Percentiles rank a stretch among this genome's conserved stretches.
These are phyloP conservation scores for Phymastichus coffea DNA, from an alignment of 1,140 invertebrate genomes.

Conservation along the genomic window DNA sequence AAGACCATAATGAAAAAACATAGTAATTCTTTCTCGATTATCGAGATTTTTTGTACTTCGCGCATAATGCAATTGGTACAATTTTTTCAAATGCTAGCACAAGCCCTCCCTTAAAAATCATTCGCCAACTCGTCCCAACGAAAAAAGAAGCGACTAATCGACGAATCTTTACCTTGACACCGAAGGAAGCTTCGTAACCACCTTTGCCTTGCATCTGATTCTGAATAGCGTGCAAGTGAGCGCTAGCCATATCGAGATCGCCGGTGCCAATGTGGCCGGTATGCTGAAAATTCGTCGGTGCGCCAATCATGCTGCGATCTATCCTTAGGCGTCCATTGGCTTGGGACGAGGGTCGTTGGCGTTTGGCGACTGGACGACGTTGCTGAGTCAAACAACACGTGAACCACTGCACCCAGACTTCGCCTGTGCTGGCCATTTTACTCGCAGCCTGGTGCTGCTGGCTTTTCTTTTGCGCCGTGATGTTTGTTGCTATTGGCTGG, in stretches of 20 bases:
- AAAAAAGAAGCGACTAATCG: no score
- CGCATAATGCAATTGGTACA: no score
- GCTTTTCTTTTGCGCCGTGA: slow-evolving; percentile 17
- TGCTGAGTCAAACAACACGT: slow-evolving; percentile 77
- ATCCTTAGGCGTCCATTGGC: slow-evolving; percentile 65
- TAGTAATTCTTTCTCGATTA: no score
- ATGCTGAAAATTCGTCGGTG: slow-evolving; percentile 88
- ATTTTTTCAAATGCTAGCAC: no score
- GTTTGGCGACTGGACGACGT: slow-evolving; percentile 63
- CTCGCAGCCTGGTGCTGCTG: background rate
- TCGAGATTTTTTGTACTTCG: no score
- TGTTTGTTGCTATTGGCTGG: no score
- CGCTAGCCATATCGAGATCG: slow-evolving; percentile 74
- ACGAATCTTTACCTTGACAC: slow-evolving; percentile 63
- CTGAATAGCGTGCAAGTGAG: slow-evolving; percentile 74
- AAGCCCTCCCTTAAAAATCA: no score
- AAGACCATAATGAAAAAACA: no score
- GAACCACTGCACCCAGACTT: slow-evolving; percentile 84
- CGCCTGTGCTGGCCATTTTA: slow-evolving; percentile 69
- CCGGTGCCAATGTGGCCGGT: slow-evolving; percentile 90
- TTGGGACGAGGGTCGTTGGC: slow-evolving; percentile 55
- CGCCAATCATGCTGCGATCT: slow-evolving; percentile 90
- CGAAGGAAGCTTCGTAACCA: slow-evolving; percentile 73
- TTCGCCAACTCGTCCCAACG: no score
- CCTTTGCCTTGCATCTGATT: slow-evolving; percentile 88